These are phyloP conservation scores for Sepiola atlantica DNA, from an alignment of 2,888 invertebrate genomes.

Conservation along the genomic window DNA sequence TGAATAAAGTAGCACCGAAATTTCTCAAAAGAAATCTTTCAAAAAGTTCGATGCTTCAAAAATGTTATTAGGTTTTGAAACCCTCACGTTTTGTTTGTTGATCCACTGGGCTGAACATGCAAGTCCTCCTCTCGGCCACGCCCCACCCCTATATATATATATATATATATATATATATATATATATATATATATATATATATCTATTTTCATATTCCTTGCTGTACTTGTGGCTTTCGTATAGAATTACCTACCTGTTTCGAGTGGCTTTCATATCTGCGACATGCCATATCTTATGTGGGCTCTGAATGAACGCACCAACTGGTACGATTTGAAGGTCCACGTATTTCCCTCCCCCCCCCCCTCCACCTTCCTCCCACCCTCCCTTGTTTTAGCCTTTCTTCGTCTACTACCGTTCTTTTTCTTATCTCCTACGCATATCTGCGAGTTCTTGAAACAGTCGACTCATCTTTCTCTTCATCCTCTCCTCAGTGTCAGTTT, in stretches of 20 bases:
- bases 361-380: not conserved
- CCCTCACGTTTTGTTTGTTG: not conserved
- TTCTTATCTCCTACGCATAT: not conserved
- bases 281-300: not conserved
- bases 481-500: not conserved
- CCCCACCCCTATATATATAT: too few species aligned
- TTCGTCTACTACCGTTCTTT: not conserved
- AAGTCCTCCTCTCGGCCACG: not conserved
- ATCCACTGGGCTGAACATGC: not conserved
- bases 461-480: not conserved
- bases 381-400: too few species aligned
- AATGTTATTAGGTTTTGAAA: not conserved
- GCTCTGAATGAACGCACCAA: not conserved
- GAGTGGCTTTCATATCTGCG: not conserved
- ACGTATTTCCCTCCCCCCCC: not conserved
- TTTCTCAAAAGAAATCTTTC: too few species aligned
- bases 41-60: too few species aligned
- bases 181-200: too few species aligned
- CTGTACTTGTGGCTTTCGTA: not conserved
- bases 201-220: not conserved
- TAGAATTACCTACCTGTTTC: not conserved
- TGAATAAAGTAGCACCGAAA: too few species aligned
- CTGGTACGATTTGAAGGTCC: not conserved
- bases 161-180: too few species aligned
- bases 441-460: not conserved